These are phyloP conservation scores for Solenopsis fugax DNA, from an alignment of 1,140 invertebrate species.

Conservation along the genomic window DNA sequence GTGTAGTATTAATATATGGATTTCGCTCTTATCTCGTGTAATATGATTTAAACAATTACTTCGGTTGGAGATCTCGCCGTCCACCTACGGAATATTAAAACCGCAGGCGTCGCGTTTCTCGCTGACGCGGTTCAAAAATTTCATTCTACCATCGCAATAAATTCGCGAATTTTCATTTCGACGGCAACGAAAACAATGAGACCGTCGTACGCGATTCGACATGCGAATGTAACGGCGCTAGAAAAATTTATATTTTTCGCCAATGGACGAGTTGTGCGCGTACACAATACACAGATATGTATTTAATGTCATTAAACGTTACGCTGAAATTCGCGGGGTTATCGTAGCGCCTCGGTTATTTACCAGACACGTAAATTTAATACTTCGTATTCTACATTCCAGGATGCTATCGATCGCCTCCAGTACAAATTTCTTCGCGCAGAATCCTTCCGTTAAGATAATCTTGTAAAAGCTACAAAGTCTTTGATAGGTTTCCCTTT, in stretches of 20 bases:
- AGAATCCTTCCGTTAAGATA: constrained; percentile 54
- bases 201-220: constrained; percentile 40
- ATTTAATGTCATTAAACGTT: constrained; percentile 33
- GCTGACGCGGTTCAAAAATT: constrained; percentile 60
- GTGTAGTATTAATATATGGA: constrained; percentile 11
- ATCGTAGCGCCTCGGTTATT: constrained; percentile 10
- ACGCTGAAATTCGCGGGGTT: constrained; percentile 10
- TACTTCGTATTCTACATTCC: constrained; percentile 25
- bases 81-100: constrained; percentile 46
- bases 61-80: not conserved
- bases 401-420: constrained; percentile 25
- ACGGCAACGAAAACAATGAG: constrained; percentile 47
- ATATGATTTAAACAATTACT: constrained; percentile 50
- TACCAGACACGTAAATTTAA: constrained; percentile 42
- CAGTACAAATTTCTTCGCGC: constrained; percentile 48
- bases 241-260: constrained; percentile 31
- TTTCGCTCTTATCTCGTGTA: constrained; percentile 31
- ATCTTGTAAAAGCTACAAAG: constrained; percentile 58
- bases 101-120: constrained; percentile 29
- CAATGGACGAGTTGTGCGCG: not conserved
- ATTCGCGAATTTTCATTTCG: constrained; percentile 62
- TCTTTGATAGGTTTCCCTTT: constrained; percentile 60
- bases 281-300: not conserved
- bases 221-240: not conserved
- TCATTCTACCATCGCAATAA: constrained; percentile 56